Base-by-base conservation (phyloP, 2,113 vertebrate species). In the Theristicus caerulescens region DNA sequence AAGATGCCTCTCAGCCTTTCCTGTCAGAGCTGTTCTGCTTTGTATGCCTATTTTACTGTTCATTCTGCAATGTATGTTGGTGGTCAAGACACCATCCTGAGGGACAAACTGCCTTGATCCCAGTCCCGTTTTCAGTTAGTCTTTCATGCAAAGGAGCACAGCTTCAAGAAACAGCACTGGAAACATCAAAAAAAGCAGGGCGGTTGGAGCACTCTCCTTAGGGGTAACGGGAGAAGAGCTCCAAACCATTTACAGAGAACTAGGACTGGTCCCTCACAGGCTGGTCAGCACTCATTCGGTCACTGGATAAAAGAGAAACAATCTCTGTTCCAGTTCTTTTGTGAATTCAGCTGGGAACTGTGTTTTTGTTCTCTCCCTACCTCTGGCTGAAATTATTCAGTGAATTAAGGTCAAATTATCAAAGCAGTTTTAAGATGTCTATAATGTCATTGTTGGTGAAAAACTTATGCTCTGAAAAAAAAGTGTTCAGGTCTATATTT, bases 381-480 rank as follows among this genome's bases (percentile, higher is more conserved):
- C 4, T 7, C 12, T 36, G 36, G 4, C 3, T 80, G 70, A 90
- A 95, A 51, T 77, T 77, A 52, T 92, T 72, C 58, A 31, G 20
- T 61, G 82, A 90, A 93, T 93, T 77, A 80, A 90, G 34, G 62
- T 69, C 47, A 88, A 88, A 86, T 80, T 82, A 80, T 92, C 66
- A 86, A 90, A 88, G 61, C 11, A 4, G 25, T 71, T 93, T 89
- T 54, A 91, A 78, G 21, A 74, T 25, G 21, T 47, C 49, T 85
- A 2, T 67, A 90, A 79, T 1, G 1, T 5, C 9, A 80, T 7
- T 82, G 36, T 36, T 51, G 20, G 31, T 82, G 44, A 88, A 94
- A 94, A 94, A 90, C 2, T 22, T 67, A 71, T 62, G 6, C 16
- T 79, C 42, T 36, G 49, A 54, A 19, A n/a, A 66, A 89, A 67